Evolutionary conservation across 1,140 invertebrate genomes (phyloP).

Genomic region (Pogonomyrmex californicus): DNA sequence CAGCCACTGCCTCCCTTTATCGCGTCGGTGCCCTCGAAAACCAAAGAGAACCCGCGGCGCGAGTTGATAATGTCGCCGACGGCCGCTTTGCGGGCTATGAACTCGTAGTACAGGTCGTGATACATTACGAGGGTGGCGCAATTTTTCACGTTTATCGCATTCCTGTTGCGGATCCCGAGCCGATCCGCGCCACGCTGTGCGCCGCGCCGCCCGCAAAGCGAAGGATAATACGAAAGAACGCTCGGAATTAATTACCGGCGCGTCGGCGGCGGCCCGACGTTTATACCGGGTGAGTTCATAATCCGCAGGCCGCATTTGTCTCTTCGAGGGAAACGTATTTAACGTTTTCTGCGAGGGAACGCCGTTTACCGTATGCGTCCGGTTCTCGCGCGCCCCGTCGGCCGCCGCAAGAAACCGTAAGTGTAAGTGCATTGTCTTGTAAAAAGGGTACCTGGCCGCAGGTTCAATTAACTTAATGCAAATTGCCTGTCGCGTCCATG

Average conservation of each 20-base stretch:
- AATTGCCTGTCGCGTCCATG: constrained; percentile 74
- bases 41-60: constrained; percentile 11
- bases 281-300: constrained; percentile 74
- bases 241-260: constrained; percentile 77
- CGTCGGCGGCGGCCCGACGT: constrained; percentile 44
- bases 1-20: background rate
- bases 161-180: constrained; percentile 55
- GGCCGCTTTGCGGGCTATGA: constrained; percentile 19
- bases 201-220: constrained; percentile 1
- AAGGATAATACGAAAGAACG: constrained; percentile 76
- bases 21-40: constrained; percentile 38
- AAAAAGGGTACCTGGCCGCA: constrained; percentile 66
- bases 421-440: constrained; percentile 77
- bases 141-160: constrained; percentile 76
- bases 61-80: constrained; percentile 54
- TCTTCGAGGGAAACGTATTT: constrained; percentile 73
- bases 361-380: constrained; percentile 39
- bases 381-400: constrained; percentile 3
- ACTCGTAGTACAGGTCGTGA: background rate
- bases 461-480: constrained; percentile 77
- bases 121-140: constrained; percentile 38
- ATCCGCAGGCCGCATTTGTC: constrained; percentile 78
- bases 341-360: constrained; percentile 59
- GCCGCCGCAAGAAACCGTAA: constrained; percentile 63
- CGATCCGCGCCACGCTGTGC: constrained; percentile 42